These are phyloP conservation scores for Ectemnius continuus DNA, from an alignment of 2,888 invertebrate genomes.

Conservation along the genomic window DNA sequence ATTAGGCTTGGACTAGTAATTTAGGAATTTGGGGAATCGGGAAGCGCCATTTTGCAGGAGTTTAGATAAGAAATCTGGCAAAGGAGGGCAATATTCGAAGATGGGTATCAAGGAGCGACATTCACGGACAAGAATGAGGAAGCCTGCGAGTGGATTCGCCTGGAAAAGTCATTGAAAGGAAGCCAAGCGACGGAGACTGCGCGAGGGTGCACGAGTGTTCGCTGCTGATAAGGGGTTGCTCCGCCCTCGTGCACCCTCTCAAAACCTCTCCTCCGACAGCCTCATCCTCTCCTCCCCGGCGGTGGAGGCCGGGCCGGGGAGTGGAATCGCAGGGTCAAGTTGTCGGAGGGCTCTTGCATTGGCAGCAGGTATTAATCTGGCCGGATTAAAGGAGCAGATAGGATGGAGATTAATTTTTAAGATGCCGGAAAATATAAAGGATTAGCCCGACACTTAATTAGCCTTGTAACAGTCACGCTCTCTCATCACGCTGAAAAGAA, in stretches of 20 bases:
- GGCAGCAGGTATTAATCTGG: conserved; percentile 69
- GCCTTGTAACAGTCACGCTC: conserved; percentile 45
- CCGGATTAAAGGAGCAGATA: conserved; percentile 68
- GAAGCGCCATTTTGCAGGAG: conserved; percentile 5
- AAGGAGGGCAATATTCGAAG: conserved; percentile 35
- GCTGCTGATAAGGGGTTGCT: conserved; percentile 70
- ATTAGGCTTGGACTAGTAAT: no score
- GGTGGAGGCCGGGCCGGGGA: no score
- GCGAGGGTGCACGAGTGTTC: conserved; percentile 68
- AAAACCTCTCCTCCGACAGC: conserved; percentile 37
- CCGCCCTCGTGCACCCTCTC: conserved; percentile 63
- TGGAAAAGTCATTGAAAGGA: conserved; percentile 41
- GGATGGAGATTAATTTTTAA: conserved; percentile 69
- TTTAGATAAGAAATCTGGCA: conserved; percentile 19
- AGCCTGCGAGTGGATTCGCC: conserved; percentile 28
- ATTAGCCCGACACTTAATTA: conserved; percentile 55
- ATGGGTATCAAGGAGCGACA: conserved; percentile 46
- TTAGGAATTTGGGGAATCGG: no score
- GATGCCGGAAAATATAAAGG: conserved; percentile 55
- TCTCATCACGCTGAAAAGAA: background rate
- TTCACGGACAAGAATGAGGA: conserved; percentile 42
- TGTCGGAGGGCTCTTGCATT: conserved; percentile 52
- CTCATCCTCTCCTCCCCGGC: conserved; percentile 29
- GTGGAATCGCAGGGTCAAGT: conserved; percentile 64
- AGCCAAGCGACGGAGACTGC: conserved; percentile 49